These are phyloP conservation scores for Phyllotis vaccarum DNA, from an alignment of 2,797 vertebrate species.

Conservation along the genomic window DNA sequence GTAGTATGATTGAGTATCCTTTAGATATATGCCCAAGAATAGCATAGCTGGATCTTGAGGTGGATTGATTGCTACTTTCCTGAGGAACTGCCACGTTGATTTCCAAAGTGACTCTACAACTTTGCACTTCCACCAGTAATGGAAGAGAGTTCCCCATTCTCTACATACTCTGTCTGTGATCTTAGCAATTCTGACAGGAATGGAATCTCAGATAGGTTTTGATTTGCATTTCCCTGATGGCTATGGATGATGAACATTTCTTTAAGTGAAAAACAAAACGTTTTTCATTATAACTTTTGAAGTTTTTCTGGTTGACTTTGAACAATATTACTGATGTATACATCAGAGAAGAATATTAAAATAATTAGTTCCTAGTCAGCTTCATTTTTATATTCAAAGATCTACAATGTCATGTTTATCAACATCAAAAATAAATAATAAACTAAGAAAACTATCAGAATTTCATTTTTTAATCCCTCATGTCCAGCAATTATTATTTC, in stretches of 20 bases:
- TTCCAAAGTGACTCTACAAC: too few relatives aligned
- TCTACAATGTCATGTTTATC: conserved; percentile 60
- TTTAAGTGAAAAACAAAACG: conserved; percentile 65
- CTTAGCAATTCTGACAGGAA: too few relatives aligned
- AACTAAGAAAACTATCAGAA: conserved; percentile 13
- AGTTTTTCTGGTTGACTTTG: conserved; percentile 82
- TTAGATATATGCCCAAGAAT: too few relatives aligned
- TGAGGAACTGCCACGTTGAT: too few relatives aligned
- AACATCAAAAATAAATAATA: conserved; percentile 73
- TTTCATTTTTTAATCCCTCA: background rate
- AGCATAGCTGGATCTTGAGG: too few relatives aligned
- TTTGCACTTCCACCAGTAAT: too few relatives aligned
- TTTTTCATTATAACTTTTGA: conserved; percentile 65
- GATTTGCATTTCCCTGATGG: background rate
- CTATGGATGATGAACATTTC: background rate
- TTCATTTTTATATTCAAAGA: conserved; percentile 72
- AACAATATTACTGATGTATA: conserved; percentile 76
- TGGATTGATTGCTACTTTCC: too few relatives aligned
- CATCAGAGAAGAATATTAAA: conserved; percentile 82
- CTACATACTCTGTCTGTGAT: too few relatives aligned
- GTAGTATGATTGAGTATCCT: too few relatives aligned
- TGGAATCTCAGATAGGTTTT: too few relatives aligned
- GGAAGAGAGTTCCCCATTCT: too few relatives aligned
- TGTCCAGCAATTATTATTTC: background rate
- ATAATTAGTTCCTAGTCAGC: conserved; percentile 74